Base-by-base conservation (phyloP, 1,140 invertebrate species). In the Scylla paramamosain region DNA sequence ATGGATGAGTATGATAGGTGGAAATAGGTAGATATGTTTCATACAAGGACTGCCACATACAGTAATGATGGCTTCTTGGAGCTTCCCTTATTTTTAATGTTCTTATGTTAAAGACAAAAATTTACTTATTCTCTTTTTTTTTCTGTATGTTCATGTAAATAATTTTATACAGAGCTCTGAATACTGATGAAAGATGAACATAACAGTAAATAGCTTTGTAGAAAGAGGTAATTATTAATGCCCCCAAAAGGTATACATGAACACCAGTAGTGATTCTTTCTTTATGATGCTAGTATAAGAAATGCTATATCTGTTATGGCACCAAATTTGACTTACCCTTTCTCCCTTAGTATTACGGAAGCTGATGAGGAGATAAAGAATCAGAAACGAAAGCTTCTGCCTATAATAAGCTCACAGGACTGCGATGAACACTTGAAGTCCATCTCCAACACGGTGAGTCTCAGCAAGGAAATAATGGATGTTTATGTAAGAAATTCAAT, bases 301-400 rank as follows among this genome's bases (percentile, higher is more conserved):
- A 77, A n/a, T 59, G 8, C 12, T 20, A 77, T 7, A 77, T n/a
- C 12, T 59, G 16, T 59, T 59, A 59, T 59, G 52, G 2, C 52
- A 77, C 25, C 67, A 77, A 77, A 20, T 77, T 59, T 20, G 16
- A 59, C 12, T 12, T 88, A 6, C 45, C 31, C 45, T 88, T 32
- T 88, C 67, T 84, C 14, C 67, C 52, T 29, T 48, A 95, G 94
- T 31, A 20, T 88, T 10, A 95, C 88, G n/a, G 94, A 95, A 52
- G 52, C 91, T 39, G 59, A 45, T 4, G 31, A 88, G 31, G 94
- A 95, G 39, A 92, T 95, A 16, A 92, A 88, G 20, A 95, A 92
- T 67, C 94, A 95, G 82, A 92, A 91, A 88, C 46, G 94, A n/a
- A 95, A 92, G n/a, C 91, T 95, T 12, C 84, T 95, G 1, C 94